Percentiles rank a stretch among this genome's conserved stretches.
These are phyloP conservation scores for Psammodynastes pulverulentus DNA, from an alignment of 2,113 vertebrate species.

Conservation along the genomic window DNA sequence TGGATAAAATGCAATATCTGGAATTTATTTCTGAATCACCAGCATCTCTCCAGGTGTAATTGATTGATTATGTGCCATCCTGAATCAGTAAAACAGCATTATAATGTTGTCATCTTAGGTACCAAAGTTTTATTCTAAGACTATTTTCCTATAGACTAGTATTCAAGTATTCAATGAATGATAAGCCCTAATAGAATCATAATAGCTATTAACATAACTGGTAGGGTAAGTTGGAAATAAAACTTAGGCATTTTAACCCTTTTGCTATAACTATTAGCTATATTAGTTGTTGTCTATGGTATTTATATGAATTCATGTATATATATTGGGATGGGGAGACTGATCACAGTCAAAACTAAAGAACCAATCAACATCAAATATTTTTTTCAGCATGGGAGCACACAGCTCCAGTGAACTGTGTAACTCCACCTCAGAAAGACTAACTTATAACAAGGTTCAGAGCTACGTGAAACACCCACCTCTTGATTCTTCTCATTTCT, in stretches of 20 bases:
- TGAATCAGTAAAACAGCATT: neutral
- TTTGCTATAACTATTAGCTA: slow-evolving; percentile 52
- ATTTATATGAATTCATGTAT: slow-evolving; percentile 43
- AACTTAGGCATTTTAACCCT: neutral
- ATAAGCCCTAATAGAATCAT: neutral
- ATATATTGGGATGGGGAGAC: slow-evolving; percentile 2
- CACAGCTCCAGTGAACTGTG: slow-evolving; percentile 30
- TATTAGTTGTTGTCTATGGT: slow-evolving; percentile 28
- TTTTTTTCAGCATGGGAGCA: slow-evolving; percentile 43
- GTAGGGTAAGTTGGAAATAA: neutral
- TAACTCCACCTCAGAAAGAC: slow-evolving; percentile 58
- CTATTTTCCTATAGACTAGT: neutral
- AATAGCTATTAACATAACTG: neutral
- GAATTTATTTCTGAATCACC: neutral
- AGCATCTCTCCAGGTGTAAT: neutral
- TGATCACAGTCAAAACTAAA: neutral
- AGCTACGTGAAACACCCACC: neutral
- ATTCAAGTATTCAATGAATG: neutral
- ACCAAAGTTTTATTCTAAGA: neutral
- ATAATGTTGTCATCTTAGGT: neutral
- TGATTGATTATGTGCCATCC: neutral
- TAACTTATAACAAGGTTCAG: slow-evolving; percentile 7
- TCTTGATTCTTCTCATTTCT: slow-evolving; percentile 21
- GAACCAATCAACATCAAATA: slow-evolving; percentile 51
- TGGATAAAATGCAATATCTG: neutral